Base-by-base conservation (phyloP, 2,113 vertebrate species). In the Malurus alboscapulatus region DNA sequence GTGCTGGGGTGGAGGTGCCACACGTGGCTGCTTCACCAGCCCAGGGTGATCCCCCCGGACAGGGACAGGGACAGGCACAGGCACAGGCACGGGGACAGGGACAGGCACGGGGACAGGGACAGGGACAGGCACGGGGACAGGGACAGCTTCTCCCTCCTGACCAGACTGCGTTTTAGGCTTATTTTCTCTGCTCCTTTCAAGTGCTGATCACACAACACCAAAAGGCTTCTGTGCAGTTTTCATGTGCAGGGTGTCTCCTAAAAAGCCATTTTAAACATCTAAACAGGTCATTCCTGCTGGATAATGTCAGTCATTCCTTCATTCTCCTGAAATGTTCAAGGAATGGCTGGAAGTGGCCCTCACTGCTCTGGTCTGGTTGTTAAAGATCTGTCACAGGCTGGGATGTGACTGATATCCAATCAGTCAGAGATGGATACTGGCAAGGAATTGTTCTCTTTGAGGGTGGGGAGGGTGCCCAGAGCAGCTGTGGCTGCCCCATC, bases 391-490 rank as follows among this genome's bases (percentile, higher is more conserved):
- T 67, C 20, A 12, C 30, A 67, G 61, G 13, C 61, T 50, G 44
- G 36, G 36, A 36, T 44, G 59, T 62, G 36, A 40, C 27, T 40
- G 12, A 62, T 54, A 51, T 16, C 50, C 50, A 53, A 26, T 6
- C 3, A 14, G 10, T 36, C 53, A 36, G 54, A 10, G 21, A 6
- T 34, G 58, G 55, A 5, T 24, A 8, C 3, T 27, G 32, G 22
- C 38, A 2, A 73, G 59, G 32, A 32, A 59, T 66, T 21, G 1
- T 4, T 72, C 25, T 8, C 44, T 44, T 26, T 0, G 3, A 80
- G 14, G 32, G 17, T 18, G 42, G 17, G 2, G 0, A 44, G 34
- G n/a, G 5, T 47, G 12, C n/a, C 55, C 57, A 78, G 42, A 55
- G 42, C 0, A 36, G 44, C 51, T 57, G 36, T 8, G 58, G 50